A percentile compares a stretch with the other conserved stretches of the same genome.
phyloP scores from a whole-genome alignment of 2,113 vertebrate species.

The Oryzias melastigma region DNA sequence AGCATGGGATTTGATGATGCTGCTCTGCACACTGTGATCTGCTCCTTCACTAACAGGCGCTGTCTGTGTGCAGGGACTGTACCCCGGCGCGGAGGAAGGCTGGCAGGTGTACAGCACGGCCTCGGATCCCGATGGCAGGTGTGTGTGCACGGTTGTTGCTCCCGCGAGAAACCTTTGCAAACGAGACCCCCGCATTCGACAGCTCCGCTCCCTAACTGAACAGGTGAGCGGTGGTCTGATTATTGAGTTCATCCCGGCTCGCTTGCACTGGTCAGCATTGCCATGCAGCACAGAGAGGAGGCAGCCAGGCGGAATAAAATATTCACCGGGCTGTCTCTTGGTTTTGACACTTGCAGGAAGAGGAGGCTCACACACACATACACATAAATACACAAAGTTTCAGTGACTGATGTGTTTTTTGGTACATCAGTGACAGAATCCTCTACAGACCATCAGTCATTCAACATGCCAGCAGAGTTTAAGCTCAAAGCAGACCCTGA shows the following conservation, averaged over 20 bases:
- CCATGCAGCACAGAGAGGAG: constrained; percentile 26
- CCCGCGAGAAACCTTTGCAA: constrained; percentile 91
- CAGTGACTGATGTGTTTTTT: constrained; percentile 41
- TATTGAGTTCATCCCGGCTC: constrained; percentile 13
- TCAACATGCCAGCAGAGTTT: constrained; percentile 42
- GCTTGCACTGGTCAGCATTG: constrained; percentile 46
- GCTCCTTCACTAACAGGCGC: constrained; percentile 21
- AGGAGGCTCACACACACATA: constrained; percentile 7
- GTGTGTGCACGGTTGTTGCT: constrained; percentile 94
- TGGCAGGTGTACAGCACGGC: constrained; percentile 98
- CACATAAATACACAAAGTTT: constrained; percentile 2
- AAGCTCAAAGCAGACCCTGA: constrained; percentile 33
- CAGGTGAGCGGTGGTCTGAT: constrained; percentile 79
- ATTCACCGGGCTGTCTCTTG: constrained; percentile 59
- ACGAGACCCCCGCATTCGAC: constrained; percentile 89
- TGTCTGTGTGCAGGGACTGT: constrained; percentile 65
- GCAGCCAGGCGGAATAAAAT: constrained; percentile 51
- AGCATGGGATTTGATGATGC: background rate
- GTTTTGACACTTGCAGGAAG: constrained; percentile 53
- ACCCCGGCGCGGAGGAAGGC: constrained; percentile 87
- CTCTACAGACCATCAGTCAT: constrained; percentile 40
- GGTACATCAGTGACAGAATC: constrained; percentile 45
- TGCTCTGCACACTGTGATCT: constrained; percentile 6
- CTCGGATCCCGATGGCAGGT: constrained; percentile 91
- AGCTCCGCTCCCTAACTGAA: constrained; percentile 87